Conservation (phyloP, 2,888 invertebrate genomes). For the Dexiosoma caninum region DNA sequence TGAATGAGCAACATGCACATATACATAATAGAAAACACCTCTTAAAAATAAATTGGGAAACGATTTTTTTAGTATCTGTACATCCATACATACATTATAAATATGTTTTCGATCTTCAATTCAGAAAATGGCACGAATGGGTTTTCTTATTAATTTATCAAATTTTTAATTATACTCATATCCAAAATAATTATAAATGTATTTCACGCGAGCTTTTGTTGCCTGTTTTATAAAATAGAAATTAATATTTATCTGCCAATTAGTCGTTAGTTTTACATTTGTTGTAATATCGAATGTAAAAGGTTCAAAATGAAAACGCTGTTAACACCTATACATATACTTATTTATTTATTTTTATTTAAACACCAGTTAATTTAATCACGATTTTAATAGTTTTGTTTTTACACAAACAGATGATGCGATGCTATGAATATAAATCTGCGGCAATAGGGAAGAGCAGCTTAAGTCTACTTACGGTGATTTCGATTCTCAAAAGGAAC, state of each 20-base stretch:
- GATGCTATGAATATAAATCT: neutral
- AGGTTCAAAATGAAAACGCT: neutral
- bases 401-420: neutral
- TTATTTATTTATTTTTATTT: slow-evolving; percentile 26
- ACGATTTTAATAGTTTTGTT: neutral
- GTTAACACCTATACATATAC: slow-evolving; percentile 22
- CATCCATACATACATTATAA: too few relatives aligned
- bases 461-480: too few relatives aligned
- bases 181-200: neutral
- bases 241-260: slow-evolving; percentile 7
- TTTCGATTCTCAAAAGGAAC: too few relatives aligned
- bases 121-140: too few relatives aligned
- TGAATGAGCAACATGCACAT: too few relatives aligned
- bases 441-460: too few relatives aligned
- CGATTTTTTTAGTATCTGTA: too few relatives aligned
- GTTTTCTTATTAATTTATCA: neutral
- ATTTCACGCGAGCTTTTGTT: neutral
- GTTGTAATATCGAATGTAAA: neutral
- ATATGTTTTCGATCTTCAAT: too few relatives aligned
- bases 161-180: neutral
- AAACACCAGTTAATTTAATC: slow-evolving; percentile 30
- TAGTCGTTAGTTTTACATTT: neutral
- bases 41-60: too few relatives aligned
- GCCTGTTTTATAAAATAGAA: too few relatives aligned
- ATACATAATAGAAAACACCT: too few relatives aligned